Base-by-base conservation (phyloP, 2,888 invertebrate genomes). In the Biston betularia region DNA sequence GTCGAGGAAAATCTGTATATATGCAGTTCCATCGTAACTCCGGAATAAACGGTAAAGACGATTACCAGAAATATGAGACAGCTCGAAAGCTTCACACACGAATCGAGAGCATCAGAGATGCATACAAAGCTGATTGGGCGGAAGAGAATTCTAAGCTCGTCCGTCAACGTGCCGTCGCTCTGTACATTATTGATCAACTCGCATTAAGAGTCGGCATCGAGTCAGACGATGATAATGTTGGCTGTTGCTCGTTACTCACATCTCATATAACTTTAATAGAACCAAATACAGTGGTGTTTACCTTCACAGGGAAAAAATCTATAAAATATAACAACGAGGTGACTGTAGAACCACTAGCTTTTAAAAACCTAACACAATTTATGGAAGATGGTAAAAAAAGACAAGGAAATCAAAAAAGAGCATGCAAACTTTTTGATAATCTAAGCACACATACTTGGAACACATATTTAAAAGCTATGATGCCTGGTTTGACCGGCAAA, bases 31-130 rank as follows among this genome's bases (percentile, higher is more conserved):
- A 44, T 44, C 44, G 12, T 44, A n/a, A 44, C n/a, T 44, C 44
- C 12, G 44, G 12, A 12, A 44, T 34, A 48, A 56, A 33, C 64
- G 56, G 56, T 61, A 61, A 5, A 44, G 12, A 44, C 12, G 44
- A 44, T 12, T 44, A 44, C 44, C 44, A 44, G 12, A 44, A 44
- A 44, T 44, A 44, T 44, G 44, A 44, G 44, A 44, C 44, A n/a
- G 44, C 44, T 44, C 44, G 44, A 44, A 12, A 44, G 44, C 44
- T 44, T n/a, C 44, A 44, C n/a, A 12, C 44, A 0, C 11, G 12
- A 0, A 44, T 44, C 44, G 12, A 44, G 6, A 11, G 1, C 6
- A 44, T 44, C 12, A 44, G 44, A 44, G 44, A 12, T 12, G n/a
- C 44, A 44, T 44, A 44, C 12, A 44, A n/a, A 44, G n/a, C 11